Percentiles rank a stretch among this genome's conserved stretches.
Evolutionary conservation across 1,140 invertebrate genomes (phyloP).

Genomic region (Brachionus koreanus): DNA sequence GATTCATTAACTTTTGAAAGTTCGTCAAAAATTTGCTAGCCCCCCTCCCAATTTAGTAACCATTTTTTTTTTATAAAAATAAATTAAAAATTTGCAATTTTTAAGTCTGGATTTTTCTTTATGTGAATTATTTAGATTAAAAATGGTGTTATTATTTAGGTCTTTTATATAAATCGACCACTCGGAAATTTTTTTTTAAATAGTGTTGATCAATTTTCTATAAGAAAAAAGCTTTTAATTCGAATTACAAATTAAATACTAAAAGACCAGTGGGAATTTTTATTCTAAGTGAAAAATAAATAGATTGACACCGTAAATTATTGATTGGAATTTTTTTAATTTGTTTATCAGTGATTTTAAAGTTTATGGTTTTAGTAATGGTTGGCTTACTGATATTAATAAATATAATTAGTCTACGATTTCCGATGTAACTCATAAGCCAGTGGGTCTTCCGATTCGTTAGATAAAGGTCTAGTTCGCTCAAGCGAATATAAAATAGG

Average conservation of each 20-base stretch:
- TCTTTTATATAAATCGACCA: neutral
- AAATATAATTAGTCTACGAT: neutral
- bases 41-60: neutral
- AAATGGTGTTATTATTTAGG: neutral
- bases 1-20: conserved; percentile 27
- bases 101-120: neutral
- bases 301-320: neutral
- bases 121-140: neutral
- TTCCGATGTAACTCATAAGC: neutral
- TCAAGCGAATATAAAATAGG: conserved; percentile 7
- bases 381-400: neutral
- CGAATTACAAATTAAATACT: neutral
- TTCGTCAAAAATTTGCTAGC: neutral
- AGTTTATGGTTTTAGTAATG: neutral
- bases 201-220: neutral
- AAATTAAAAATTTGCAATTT: conserved; percentile 15
- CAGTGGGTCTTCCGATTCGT: neutral
- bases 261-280: neutral
- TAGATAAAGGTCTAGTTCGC: neutral
- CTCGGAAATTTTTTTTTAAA: neutral
- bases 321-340: neutral
- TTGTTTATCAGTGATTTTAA: neutral
- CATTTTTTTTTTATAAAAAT: neutral
- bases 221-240: neutral
- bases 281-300: neutral